A percentile compares a stretch with the other conserved stretches of the same genome.
Conservation (phyloP, 2,888 invertebrate genomes). For the Eumacrocentrus americanus region DNA sequence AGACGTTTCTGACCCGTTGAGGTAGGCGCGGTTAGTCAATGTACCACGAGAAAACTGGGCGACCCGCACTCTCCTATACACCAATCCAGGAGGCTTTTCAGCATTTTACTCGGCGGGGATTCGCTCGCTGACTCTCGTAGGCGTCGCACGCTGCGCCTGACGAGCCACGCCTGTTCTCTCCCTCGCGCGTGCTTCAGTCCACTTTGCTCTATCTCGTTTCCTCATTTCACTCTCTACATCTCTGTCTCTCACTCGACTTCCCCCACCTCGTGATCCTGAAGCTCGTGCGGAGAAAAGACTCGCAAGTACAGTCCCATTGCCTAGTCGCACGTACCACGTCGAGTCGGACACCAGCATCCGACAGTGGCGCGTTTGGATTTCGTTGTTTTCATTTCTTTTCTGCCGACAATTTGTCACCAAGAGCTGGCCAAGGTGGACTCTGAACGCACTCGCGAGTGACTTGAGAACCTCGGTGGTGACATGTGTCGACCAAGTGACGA, state of each 20-base stretch:
- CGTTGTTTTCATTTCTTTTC: not conserved
- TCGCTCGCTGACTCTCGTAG: conserved; percentile 16
- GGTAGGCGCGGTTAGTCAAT: conserved; percentile 30
- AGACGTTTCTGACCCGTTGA: not conserved
- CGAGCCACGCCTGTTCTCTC: conserved; percentile 22
- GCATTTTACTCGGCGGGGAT: conserved; percentile 13
- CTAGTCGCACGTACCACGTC: conserved; percentile 38
- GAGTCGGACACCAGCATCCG: conserved; percentile 33
- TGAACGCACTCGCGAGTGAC: not conserved
- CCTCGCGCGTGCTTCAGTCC: conserved; percentile 25
- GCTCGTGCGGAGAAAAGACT: conserved; percentile 33
- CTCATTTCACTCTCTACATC: conserved; percentile 16
- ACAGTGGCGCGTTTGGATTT: conserved; percentile 20
- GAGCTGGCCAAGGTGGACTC: too few species aligned
- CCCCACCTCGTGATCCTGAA: conserved; percentile 21
- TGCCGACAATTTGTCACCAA: too few species aligned
- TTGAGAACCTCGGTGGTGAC: not conserved
- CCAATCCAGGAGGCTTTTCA: conserved; percentile 19
- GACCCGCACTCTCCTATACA: not conserved
- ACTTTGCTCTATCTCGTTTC: conserved; percentile 29
- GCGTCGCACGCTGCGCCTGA: conserved; percentile 22
- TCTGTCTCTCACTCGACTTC: conserved; percentile 27
- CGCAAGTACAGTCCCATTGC: conserved; percentile 32
- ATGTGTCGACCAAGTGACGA: not conserved
- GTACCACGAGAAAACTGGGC: conserved; percentile 1